Evolutionary conservation across 92 coral and sea anemone species (phyloP).

Genomic region (Chrysogorgia sp.): DNA sequence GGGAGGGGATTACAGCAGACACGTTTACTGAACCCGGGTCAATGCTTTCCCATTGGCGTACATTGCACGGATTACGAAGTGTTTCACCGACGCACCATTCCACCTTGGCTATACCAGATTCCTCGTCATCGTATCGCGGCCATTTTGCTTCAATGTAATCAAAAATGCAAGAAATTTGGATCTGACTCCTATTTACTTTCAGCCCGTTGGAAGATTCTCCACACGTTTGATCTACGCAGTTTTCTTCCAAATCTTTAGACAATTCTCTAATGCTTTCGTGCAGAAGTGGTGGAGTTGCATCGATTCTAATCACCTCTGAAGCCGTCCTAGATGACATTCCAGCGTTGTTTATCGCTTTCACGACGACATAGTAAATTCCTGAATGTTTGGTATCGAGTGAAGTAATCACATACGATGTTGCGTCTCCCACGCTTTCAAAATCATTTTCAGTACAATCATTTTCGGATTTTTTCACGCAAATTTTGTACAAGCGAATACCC

Average conservation of each 20-base stretch:
- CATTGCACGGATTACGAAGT: constrained; percentile 70
- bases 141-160: constrained; percentile 67
- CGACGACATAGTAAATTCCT: constrained; percentile 61
- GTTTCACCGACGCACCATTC: constrained; percentile 95
- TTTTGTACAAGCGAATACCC: constrained; percentile 64
- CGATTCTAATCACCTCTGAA: constrained; percentile 66
- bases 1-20: constrained; percentile 33
- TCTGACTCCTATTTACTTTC: neutral
- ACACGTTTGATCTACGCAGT: too few relatives aligned
- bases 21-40: neutral
- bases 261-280: neutral
- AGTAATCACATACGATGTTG: constrained; percentile 49
- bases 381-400: constrained; percentile 61
- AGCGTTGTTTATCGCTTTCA: constrained; percentile 73
- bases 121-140: constrained; percentile 77
- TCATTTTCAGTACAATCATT: constrained; percentile 59
- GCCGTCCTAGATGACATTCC: constrained; percentile 59
- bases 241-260: neutral
- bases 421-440: constrained; percentile 59
- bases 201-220: too few relatives aligned
- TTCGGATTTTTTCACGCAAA: constrained; percentile 60
- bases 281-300: constrained; percentile 60
- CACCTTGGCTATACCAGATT: constrained; percentile 73
- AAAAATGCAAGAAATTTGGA: neutral
- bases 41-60: constrained; percentile 33